Conservation (phyloP, 2,797 vertebrate species). For the Pangasius larnaudii region DNA sequence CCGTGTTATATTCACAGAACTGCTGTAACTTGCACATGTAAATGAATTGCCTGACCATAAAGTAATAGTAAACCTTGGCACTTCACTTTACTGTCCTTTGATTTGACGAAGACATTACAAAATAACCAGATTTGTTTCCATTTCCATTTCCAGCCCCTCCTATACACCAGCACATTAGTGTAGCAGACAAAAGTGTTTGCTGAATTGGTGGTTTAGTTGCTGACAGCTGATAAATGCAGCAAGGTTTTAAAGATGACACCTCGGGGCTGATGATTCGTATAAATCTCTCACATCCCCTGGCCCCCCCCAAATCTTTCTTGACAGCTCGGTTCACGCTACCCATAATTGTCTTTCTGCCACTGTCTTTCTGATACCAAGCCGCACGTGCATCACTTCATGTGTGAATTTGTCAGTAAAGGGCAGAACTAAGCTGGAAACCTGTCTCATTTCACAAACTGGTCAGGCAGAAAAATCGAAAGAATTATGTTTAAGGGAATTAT, state of each 20-base stretch:
- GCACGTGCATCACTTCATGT: constrained; percentile 71
- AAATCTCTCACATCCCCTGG: constrained; percentile 59
- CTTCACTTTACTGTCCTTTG: constrained; percentile 35
- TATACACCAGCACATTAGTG: constrained; percentile 60
- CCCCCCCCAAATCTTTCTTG: constrained; percentile 66
- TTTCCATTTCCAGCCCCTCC: constrained; percentile 40
- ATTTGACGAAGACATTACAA: constrained; percentile 55
- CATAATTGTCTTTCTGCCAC: constrained; percentile 67
- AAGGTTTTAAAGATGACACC: constrained; percentile 74
- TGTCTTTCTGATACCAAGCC: constrained; percentile 52
- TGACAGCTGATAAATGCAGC: constrained; percentile 77
- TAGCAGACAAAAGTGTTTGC: constrained; percentile 70
- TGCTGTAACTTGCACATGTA: constrained; percentile 61
- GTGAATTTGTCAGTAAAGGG: constrained; percentile 71
- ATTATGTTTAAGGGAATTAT: constrained; percentile 60
- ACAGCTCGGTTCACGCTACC: constrained; percentile 68
- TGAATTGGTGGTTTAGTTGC: constrained; percentile 78
- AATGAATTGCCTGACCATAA: constrained; percentile 65
- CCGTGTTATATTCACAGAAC: constrained; percentile 59
- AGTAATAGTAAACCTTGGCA: constrained; percentile 67
- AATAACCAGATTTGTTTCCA: constrained; percentile 64
- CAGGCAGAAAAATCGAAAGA: constrained; percentile 54
- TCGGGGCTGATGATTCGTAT: constrained; percentile 64
- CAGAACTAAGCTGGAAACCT: constrained; percentile 62
- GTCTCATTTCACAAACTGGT: constrained; percentile 67